phyloP scores from a whole-genome alignment of 2,888 invertebrate species.

The Tyria jacobaeae region DNA sequence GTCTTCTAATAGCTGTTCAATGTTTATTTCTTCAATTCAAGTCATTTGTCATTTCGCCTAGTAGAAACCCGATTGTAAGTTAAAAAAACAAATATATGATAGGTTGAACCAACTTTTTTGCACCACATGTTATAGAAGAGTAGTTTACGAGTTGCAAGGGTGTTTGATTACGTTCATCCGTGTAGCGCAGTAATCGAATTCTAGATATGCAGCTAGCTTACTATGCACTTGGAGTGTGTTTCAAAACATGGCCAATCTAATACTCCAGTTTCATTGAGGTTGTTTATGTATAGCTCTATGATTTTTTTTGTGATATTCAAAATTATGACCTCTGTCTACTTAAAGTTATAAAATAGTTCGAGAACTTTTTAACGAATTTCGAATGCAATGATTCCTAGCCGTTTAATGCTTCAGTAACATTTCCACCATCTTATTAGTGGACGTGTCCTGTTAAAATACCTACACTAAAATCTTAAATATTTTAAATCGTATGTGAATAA shows the following conservation, averaged over 20 bases:
- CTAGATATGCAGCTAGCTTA: constrained; percentile 6
- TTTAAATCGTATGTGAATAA: too few relatives aligned
- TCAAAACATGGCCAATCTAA: background rate
- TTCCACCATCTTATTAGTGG: background rate
- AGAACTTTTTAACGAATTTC: background rate
- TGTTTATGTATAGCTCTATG: background rate
- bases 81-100: background rate
- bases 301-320: background rate
- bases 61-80: background rate
- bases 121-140: constrained; percentile 9
- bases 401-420: background rate
- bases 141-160: constrained; percentile 16
- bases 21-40: background rate
- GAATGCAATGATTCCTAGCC: background rate
- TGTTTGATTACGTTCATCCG: constrained; percentile 21
- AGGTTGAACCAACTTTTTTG: background rate
- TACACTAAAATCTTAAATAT: background rate
- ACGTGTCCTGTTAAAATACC: too few relatives aligned
- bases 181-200: constrained; percentile 20
- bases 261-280: background rate
- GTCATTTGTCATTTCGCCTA: too few relatives aligned
- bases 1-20: background rate
- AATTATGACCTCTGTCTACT: background rate
- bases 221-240: background rate
- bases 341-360: background rate